These are phyloP conservation scores for Sebastes fasciatus DNA, from an alignment of 2,113 vertebrate species.

Conservation along the genomic window DNA sequence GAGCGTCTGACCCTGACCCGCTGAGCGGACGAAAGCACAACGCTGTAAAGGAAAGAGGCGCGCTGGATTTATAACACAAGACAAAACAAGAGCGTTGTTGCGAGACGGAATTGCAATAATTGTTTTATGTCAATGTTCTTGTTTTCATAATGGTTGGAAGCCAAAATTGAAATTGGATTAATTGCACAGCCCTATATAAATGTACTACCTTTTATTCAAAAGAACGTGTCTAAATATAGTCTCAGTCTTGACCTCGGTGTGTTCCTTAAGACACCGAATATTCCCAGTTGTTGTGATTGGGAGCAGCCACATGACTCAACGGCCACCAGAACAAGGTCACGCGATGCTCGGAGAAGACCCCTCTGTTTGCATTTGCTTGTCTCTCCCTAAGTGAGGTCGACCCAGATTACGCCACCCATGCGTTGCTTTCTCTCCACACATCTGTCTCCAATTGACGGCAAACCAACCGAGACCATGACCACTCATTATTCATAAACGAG, in stretches of 20 bases:
- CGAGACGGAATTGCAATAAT: no score
- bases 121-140: no score
- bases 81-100: no score
- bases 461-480: slow-evolving; percentile 74
- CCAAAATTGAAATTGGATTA: no score
- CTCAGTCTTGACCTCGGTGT: background rate
- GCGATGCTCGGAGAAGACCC: slow-evolving; percentile 45
- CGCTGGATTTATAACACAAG: no score
- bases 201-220: no score
- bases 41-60: no score
- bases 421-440: slow-evolving; percentile 66
- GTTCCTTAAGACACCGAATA: background rate
- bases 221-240: background rate
- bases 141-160: no score
- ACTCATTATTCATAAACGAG: slow-evolving; percentile 79
- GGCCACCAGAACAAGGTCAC: slow-evolving; percentile 37
- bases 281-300: background rate
- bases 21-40: no score
- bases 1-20: no score
- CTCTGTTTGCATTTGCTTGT: slow-evolving; percentile 61
- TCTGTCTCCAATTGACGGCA: slow-evolving; percentile 79
- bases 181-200: no score
- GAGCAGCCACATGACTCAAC: slow-evolving; percentile 9
- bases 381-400: slow-evolving; percentile 69
- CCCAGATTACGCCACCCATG: slow-evolving; percentile 80